phyloP scores from a whole-genome alignment of 2,113 vertebrate genomes.

The Lonchura striata region DNA sequence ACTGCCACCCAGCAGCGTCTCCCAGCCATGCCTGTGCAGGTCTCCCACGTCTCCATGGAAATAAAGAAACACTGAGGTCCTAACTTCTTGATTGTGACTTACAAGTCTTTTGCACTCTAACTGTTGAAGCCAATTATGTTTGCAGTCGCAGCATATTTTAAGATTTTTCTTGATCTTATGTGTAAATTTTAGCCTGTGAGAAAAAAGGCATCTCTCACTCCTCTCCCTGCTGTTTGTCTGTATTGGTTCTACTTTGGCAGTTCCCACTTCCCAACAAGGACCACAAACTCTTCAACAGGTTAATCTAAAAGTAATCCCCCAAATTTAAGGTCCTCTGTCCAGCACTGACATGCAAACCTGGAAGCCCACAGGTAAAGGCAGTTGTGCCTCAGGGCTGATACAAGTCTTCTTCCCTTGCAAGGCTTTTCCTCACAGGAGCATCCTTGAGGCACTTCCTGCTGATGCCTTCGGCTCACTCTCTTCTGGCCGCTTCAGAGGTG shows the following conservation, averaged over 20 bases:
- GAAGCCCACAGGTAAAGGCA: not conserved
- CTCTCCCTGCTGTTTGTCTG: not conserved
- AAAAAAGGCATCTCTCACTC: not conserved
- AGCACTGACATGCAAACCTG: not conserved
- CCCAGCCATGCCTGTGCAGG: rapidly evolving
- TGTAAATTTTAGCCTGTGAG: not conserved
- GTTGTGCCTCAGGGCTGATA: not conserved
- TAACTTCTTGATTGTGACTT: not conserved
- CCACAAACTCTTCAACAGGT: not conserved
- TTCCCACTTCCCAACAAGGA: not conserved
- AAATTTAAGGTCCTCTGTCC: not conserved
- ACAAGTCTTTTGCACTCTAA: not conserved
- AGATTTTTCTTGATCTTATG: not conserved
- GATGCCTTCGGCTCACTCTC: not conserved
- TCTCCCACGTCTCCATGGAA: rapidly evolving
- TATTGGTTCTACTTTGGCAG: not conserved
- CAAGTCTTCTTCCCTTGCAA: not conserved
- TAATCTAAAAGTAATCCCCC: not conserved
- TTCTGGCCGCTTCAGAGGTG: not conserved
- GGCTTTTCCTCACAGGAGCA: not conserved
- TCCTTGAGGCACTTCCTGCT: not conserved
- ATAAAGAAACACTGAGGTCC: not conserved
- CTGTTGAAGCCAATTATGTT: not conserved
- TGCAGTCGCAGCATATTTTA: not conserved
- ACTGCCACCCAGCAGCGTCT: not conserved